Percentiles rank a stretch among this genome's conserved stretches.
Conservation (phyloP, 2,888 invertebrate genomes). For the Tetanocera ferruginea region DNA sequence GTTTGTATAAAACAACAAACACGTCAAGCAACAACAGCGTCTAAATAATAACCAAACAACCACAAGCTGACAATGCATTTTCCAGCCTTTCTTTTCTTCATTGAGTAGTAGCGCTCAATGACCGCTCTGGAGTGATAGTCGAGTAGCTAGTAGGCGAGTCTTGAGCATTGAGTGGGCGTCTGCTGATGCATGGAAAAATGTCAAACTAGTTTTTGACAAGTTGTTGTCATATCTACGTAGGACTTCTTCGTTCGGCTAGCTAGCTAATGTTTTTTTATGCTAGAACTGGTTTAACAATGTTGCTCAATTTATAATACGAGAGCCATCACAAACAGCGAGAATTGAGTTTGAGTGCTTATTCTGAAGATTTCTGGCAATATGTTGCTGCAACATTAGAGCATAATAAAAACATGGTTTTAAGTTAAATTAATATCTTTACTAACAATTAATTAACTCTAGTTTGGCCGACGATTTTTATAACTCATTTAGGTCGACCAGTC, state of each 20-base stretch:
- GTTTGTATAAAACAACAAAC: background rate
- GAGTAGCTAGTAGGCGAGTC: background rate
- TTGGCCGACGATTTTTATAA: too few species aligned
- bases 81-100: background rate
- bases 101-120: constrained; percentile 1
- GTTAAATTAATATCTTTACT: too few species aligned
- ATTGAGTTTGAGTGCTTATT: background rate
- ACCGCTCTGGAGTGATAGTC: constrained; percentile 3
- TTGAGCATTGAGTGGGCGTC: constrained; percentile 8
- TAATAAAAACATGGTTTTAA: too few species aligned
- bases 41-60: background rate
- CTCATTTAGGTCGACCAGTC: too few species aligned
- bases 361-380: background rate
- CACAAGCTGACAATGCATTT: constrained; percentile 5
- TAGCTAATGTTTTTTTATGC: background rate
- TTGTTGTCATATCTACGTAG: constrained; percentile 1
- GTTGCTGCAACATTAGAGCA: background rate
- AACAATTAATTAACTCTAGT: too few species aligned
- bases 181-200: background rate
- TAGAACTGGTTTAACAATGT: background rate
- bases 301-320: background rate
- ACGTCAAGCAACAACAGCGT: background rate
- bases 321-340: too few species aligned
- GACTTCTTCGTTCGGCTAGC: background rate
- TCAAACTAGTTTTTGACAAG: background rate